A percentile compares a stretch with the other conserved stretches of the same genome.
These are phyloP conservation scores for Cyanistes caeruleus DNA, from an alignment of 2,113 vertebrate species.

Conservation along the genomic window DNA sequence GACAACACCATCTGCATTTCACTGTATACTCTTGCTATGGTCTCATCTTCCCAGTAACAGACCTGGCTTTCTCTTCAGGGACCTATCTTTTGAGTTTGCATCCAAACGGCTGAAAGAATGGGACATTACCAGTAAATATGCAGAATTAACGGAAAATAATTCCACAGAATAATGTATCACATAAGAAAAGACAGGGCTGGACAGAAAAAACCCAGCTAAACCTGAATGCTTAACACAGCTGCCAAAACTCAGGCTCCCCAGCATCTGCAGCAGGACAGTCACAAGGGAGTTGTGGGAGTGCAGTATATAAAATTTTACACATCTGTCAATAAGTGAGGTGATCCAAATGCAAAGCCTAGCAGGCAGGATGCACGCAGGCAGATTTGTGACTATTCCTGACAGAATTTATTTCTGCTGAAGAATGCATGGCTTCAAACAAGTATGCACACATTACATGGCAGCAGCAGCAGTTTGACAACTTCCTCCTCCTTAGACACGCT, in stretches of 20 bases:
- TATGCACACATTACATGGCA: neutral
- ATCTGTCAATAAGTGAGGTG: constrained; percentile 66
- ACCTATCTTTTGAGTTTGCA: neutral
- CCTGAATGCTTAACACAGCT: constrained; percentile 53
- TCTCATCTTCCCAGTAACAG: constrained; percentile 42
- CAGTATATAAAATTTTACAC: constrained; percentile 65
- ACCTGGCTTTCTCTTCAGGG: constrained; percentile 22
- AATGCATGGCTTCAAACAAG: constrained; percentile 6
- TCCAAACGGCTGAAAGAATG: neutral
- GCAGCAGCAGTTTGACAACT: neutral
- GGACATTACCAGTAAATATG: constrained; percentile 25
- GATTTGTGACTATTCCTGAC: constrained; percentile 43
- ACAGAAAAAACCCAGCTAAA: neutral
- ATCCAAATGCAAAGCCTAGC: constrained; percentile 61
- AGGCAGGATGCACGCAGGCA: constrained; percentile 41
- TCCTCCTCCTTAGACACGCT: neutral
- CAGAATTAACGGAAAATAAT: constrained; percentile 37
- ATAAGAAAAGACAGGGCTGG: constrained; percentile 29
- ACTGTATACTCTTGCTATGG: constrained; percentile 13
- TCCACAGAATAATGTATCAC: constrained; percentile 38
- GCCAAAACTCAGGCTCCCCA: constrained; percentile 51
- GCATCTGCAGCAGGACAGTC: constrained; percentile 58
- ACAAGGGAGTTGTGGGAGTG: constrained; percentile 61
- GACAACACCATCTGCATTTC: constrained; percentile 51
- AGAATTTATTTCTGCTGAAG: constrained; percentile 50